Base-by-base conservation (phyloP, 1,140 invertebrate genomes). In the Dermatophagoides farinae region DNA sequence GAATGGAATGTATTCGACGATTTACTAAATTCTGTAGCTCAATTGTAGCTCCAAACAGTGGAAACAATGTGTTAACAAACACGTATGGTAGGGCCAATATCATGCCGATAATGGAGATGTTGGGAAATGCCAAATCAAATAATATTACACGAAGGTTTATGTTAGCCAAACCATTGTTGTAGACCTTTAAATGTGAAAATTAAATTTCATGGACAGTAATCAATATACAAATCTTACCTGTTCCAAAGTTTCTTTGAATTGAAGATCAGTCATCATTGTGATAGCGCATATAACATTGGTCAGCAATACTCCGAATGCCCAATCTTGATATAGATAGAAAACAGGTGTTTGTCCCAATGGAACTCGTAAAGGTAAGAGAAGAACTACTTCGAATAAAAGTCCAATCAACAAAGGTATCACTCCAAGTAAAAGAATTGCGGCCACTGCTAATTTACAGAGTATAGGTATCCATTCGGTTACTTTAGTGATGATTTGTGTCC, bases 251-350 rank as follows among this genome's bases (percentile, higher is more conserved):
- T 83, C 75, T 50, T 90, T 83, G 57, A 98, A 74, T 70, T 83
- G 82, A 84, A 91, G 97, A 69, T 97, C 90, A 0, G 90, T 90
- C 88, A 97, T 97, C 79, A 97, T 85, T 0, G 88, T 90, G 4
- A 95, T 74, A 1, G 89, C 93, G 66, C 88, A 92, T n/a, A 91
- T 84, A 61, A 97, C 97, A 76, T 98, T 98, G 1, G 90, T 93
- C 70, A 97, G 95, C 0, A 97, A 75, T 9, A 97, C 88, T 12
- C 95, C 93, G 6, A 97, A 74, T 0, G 90, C 90, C 91, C 90
- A 97, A 73, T 96, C 88, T 73, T 79, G 77, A 72, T 75, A 78
- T 11, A 93, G 80, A 70, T 93, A 97, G 53, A 92, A 79, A 8
- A 97, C 82, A 0, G 93, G 92, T 18, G 89, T 90, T 72, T 97